Evolutionary conservation across 2,797 vertebrate genomes (phyloP), one percentile per base, ranked within the genome.

Genomic region (Pyrocephalus nanus): DNA sequence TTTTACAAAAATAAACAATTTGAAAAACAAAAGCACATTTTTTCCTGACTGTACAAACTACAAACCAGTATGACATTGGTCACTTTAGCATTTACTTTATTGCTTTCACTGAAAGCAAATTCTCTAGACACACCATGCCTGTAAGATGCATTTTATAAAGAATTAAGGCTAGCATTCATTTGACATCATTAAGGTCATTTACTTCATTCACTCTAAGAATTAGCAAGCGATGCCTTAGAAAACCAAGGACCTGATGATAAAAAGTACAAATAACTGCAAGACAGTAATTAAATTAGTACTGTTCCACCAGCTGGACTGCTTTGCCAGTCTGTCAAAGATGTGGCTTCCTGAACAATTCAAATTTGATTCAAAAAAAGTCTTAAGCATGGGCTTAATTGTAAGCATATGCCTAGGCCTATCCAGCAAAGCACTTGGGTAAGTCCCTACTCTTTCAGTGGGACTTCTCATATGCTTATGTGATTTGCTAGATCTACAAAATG

Each of bases 61-160:
- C 96, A 97, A 97, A 97, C 97, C 73, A 86, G 84, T 96, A 97
- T 97, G 95, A 97, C 97, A 97, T 97, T 96, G 96, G 97, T 97
- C 97, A 97, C 88, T 94, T 97, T 71, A 97, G 97, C 95, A 94
- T 93, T 95, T 97, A 95, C 83, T 97, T 96, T 66, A 80, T 70
- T 97, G 98, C 98, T 99, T 99, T 99, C 98, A 98, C 88, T 98
- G 98, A 99, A 99, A 99, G 98, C 98, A 98, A 98, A 97, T 98
- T 96, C 58, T 97, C 83, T 91, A 97, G 93, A 96, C 94, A 97
- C 96, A 92, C 88, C 95, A 94, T 92, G 93, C 93, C 90, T 95
- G 89, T 94, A 90, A 95, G 95, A 96, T 4, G 13, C 89, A 83
- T 97, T 93, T 96, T 79, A 92, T 70, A 95, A 43, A 95, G 83